Evolutionary conservation across 2,113 vertebrate species (phyloP), one percentile per base, ranked within the genome.

Genomic region (Meles meles): DNA sequence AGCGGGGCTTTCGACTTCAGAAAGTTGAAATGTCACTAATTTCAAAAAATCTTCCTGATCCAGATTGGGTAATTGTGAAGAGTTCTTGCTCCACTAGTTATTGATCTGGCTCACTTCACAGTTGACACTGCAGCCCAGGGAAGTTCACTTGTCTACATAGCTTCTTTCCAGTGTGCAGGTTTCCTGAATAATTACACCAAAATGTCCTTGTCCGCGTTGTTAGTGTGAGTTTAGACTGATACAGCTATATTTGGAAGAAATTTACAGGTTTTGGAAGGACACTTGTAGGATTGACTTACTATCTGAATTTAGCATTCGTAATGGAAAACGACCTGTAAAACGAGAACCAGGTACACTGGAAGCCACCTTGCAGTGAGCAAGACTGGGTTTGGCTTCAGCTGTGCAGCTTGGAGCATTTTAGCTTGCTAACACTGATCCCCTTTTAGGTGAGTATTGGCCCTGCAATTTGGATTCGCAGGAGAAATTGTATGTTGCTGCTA

Each of bases 371-470:
- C 97, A 90, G 83, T 89, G 95, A 91, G 93, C 95, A 92, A 42
- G 94, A 69, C 74, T 89, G 97, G 79, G 95, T 95, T 96, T 97
- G 84, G 97, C 90, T 98, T 97, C 88, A 97, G 52, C 95, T 95
- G 91, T 94, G 80, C 92, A 77, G 20, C 92, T 95, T 88, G 96
- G 90, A 98, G 74, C 92, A n/a, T 89, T 98, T 95, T 98, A 98
- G 94, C 81, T 97, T 95, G 95, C 21, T 97, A 94, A 96, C 92
- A 55, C 55, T 97, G 93, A 92, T 94, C 21, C 77, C 93, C 17
- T 93, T 80, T 96, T 80, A 79, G 95, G 97, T 98, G 89, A 98
- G 97, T 98, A 94, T 89, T 93, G 88, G 57, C 55, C 12, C 18
- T 93, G 92, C 55, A 42, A 11, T 91, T 93, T 72, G 83, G 44